Base-by-base conservation (phyloP, 2,113 vertebrate genomes). In the Strigops habroptila region DNA sequence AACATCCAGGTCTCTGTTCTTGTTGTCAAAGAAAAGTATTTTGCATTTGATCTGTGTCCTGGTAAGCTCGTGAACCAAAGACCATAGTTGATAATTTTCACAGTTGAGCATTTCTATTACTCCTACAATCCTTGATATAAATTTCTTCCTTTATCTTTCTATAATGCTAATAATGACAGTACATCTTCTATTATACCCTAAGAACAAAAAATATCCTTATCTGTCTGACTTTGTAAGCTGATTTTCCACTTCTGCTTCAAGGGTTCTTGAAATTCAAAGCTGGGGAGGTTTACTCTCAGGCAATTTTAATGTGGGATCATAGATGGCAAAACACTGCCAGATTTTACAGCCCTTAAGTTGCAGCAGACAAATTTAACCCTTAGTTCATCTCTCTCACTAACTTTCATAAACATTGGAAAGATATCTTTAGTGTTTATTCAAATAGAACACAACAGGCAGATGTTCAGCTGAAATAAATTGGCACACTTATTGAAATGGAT, bases 201-300 rank as follows among this genome's bases (percentile, higher is more conserved):
- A 86, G 67, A 88, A 91, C 11, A 90, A 94, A 93, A 95, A 71
- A 62, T 71, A 44, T 64, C 68, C 52, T 87, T 82, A 73, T 85
- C 63, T 88, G 57, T 21, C 53, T 83, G 77, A 73, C 41, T 83
- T 68, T 23, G 19, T 85, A 82, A 91, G 46, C 62, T 77, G 84
- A 82, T 86, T 94, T 97, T 93, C 76, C 71, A 60, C 59, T 93
- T 92, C 41, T 90, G 44, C 41, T 95, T 93, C 69, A 77, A 74
- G 48, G 16, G 37, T 57, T 91, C 82, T 82, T 92, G 70, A 92
- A 87, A 77, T 70, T 87, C 48, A 37, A 59, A 91, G 49, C 69
- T 51, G 27, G 55, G 48, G 57, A 90, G 17, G 37, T 82, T 90
- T 77, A 44, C 24, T 69, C n/a, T 80, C 49, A 1, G 27, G 48